A percentile compares a stretch with the other conserved stretches of the same genome.
These are phyloP conservation scores for Salminus brasiliensis DNA, from an alignment of 2,113 vertebrate species.

Conservation along the genomic window DNA sequence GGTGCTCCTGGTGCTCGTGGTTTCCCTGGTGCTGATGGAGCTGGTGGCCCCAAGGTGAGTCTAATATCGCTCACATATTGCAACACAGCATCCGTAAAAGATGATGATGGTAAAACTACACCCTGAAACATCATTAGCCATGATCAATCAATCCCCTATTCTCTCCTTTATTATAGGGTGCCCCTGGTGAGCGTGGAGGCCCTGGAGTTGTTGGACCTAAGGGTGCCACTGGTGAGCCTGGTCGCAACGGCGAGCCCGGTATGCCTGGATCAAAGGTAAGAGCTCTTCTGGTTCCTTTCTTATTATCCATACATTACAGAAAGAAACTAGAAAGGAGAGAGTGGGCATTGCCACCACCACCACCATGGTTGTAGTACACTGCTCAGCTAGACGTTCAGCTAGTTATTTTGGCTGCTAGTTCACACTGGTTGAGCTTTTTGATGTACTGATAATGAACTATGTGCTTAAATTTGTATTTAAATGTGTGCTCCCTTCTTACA, in stretches of 20 bases:
- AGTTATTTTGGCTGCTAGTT: neutral
- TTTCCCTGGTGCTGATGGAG: constrained; percentile 92
- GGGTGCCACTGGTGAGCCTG: constrained; percentile 91
- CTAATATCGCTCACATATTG: neutral
- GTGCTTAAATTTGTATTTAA: constrained; percentile 33
- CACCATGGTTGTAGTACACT: no score
- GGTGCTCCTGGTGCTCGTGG: constrained; percentile 92
- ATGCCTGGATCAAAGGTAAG: constrained; percentile 94
- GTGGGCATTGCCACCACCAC: neutral
- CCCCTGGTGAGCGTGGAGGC: constrained; percentile 87
- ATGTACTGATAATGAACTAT: no score
- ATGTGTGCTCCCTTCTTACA: neutral
- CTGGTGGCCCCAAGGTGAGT: constrained; percentile 88
- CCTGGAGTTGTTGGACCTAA: constrained; percentile 87
- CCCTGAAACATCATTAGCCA: neutral
- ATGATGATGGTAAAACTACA: neutral
- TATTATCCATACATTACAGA: neutral
- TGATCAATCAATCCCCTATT: neutral
- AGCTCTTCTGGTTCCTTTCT: neutral
- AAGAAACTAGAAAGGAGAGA: neutral
- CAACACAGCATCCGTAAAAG: neutral
- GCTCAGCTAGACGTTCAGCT: neutral
- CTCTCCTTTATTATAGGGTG: constrained; percentile 77
- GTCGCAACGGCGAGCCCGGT: constrained; percentile 92
- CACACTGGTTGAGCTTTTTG: neutral